Percentiles rank a stretch among this genome's conserved stretches.
Conservation (phyloP, 2,888 invertebrate genomes). For the Limnephilus marmoratus region DNA sequence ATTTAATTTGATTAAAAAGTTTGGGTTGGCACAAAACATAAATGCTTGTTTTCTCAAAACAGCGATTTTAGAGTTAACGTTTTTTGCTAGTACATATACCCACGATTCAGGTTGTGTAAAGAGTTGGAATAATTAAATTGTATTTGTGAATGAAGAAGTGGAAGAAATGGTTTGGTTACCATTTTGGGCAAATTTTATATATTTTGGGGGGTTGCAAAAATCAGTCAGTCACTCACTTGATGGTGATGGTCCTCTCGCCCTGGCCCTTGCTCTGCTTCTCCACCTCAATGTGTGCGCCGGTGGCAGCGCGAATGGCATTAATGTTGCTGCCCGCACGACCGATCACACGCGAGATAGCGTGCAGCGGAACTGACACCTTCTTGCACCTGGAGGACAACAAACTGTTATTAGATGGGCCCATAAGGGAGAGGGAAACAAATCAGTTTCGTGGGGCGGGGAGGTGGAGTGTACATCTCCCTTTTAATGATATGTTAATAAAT, state of each 20-base stretch:
- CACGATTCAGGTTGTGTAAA: not conserved
- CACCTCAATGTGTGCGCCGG: conserved; percentile 98
- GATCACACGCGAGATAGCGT: conserved; percentile 97
- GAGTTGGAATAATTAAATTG: not conserved
- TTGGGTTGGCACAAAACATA: too few species aligned
- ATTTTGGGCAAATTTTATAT: not conserved
- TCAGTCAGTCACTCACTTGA: conserved; percentile 80
- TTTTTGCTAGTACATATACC: too few species aligned
- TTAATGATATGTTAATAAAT: too few species aligned
- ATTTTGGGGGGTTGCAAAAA: not conserved
- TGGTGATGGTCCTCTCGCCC: conserved; percentile 95
- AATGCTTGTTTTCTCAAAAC: too few species aligned
- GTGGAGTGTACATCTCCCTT: too few species aligned
- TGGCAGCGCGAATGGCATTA: conserved; percentile 97
- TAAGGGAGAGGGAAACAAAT: too few species aligned
- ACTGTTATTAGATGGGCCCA: not conserved
- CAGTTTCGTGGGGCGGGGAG: too few species aligned
- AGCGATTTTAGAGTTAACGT: too few species aligned
- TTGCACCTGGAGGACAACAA: conserved; percentile 80
- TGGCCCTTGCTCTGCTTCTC: conserved; percentile 98
- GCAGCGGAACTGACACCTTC: conserved; percentile 95
- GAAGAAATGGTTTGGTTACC: too few species aligned
- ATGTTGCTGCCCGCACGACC: conserved; percentile 98
- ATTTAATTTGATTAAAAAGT: too few species aligned
- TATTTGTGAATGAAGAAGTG: not conserved